Evolutionary conservation across 2,797 vertebrate genomes (phyloP).

Genomic region (Odontamblyopus rebecca): DNA sequence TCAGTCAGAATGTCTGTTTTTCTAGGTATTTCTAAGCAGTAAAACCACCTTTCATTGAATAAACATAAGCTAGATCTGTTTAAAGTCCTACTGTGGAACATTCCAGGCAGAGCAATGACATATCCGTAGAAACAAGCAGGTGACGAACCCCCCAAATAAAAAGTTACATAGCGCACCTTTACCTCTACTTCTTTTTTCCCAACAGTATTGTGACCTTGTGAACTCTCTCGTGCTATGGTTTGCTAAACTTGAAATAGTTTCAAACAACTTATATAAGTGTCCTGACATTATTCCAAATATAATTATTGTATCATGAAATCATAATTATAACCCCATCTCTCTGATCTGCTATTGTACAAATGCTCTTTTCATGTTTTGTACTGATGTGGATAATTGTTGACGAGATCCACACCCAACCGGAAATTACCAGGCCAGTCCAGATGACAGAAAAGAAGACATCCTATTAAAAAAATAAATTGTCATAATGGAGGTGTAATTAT

Average conservation of each 20-base stretch:
- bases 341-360: not conserved
- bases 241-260: not conserved
- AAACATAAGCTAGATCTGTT: too few species aligned
- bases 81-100: too few species aligned
- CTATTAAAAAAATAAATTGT: slow-evolving; percentile 10
- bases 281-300: not conserved
- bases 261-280: not conserved
- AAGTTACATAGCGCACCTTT: too few species aligned
- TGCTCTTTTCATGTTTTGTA: slow-evolving; percentile 86
- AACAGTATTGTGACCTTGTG: not conserved
- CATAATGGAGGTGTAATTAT: slow-evolving; percentile 1
- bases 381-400: slow-evolving; percentile 90
- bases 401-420: slow-evolving; percentile 87
- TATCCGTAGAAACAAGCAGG: too few species aligned
- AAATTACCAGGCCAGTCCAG: slow-evolving; percentile 92
- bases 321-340: slow-evolving; percentile 53
- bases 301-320: slow-evolving; percentile 1
- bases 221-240: not conserved
- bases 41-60: too few species aligned
- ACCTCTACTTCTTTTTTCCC: too few species aligned
- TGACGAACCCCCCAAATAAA: too few species aligned
- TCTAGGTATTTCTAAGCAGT: too few species aligned
- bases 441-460: slow-evolving; percentile 71
- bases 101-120: too few species aligned
- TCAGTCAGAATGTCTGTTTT: too few species aligned